Evolutionary conservation across 23 tunicate genomes (phyloP).

Genomic region (Ascidia mentula): DNA sequence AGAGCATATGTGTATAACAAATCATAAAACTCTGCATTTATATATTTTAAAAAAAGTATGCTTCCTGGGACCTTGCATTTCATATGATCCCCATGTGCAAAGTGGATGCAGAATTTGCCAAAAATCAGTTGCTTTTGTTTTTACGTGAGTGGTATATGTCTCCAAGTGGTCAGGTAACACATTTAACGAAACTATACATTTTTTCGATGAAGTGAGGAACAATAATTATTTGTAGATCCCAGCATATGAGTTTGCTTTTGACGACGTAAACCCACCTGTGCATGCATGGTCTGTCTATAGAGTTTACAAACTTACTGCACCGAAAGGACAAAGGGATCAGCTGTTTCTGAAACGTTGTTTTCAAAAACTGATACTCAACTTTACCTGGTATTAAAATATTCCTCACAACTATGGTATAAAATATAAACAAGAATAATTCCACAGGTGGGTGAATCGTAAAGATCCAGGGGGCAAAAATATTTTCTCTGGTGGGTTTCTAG

Average conservation of each 20-base stretch:
- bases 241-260: conserved; percentile 95
- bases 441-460: conserved; percentile 96
- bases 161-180: conserved; percentile 87
- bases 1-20: neutral
- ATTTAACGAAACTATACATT: neutral
- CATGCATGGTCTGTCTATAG: conserved; percentile 94
- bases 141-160: conserved; percentile 92
- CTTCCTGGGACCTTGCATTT: conserved; percentile 94
- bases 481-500: conserved; percentile 94
- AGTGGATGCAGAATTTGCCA: conserved; percentile 91
- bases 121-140: conserved; percentile 68
- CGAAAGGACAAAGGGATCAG: conserved; percentile 86
- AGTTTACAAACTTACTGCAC: conserved; percentile 87
- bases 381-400: conserved; percentile 63
- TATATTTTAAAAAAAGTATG: conserved; percentile 52
- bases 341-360: conserved; percentile 70
- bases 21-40: too few species aligned
- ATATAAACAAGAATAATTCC: neutral
- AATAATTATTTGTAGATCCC: conserved; percentile 52
- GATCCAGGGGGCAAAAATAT: conserved; percentile 88
- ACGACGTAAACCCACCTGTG: conserved; percentile 94
- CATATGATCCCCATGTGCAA: conserved; percentile 96
- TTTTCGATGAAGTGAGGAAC: neutral
- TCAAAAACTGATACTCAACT: conserved; percentile 82
- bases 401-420: neutral